A percentile compares a stretch with the other conserved stretches of the same genome.
These are phyloP conservation scores for Andrena fulva DNA, from an alignment of 2,888 invertebrate species.

Conservation along the genomic window DNA sequence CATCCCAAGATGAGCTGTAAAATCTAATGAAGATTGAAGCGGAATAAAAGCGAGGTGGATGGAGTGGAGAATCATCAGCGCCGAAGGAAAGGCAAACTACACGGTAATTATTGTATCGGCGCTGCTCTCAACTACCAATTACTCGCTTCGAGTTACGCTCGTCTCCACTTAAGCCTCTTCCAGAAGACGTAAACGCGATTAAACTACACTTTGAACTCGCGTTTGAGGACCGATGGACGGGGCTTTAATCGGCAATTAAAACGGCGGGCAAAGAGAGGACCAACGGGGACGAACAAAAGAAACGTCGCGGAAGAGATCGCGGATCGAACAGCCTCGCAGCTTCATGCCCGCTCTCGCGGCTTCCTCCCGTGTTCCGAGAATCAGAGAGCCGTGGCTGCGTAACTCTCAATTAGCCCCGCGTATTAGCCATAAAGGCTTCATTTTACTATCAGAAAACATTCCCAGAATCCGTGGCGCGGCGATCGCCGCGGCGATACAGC, in stretches of 20 bases:
- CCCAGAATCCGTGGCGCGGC: conserved; percentile 38
- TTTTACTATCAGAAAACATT: conserved; percentile 52
- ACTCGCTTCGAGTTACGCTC: not conserved
- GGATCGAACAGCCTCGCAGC: not conserved
- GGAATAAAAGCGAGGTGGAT: too few relatives aligned
- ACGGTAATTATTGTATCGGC: conserved; percentile 11
- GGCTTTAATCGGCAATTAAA: not conserved
- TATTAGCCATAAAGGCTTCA: conserved; percentile 54
- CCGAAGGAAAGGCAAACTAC: conserved; percentile 5
- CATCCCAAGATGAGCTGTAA: too few relatives aligned
- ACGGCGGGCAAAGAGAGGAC: too few relatives aligned
- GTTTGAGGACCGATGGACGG: not conserved
- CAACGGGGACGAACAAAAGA: not conserved
- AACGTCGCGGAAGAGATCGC: not conserved
- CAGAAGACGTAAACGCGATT: conserved; percentile 20
- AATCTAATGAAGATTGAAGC: too few relatives aligned
- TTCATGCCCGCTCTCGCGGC: conserved; percentile 40
- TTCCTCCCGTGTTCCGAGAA: conserved; percentile 42
- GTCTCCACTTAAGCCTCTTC: not conserved
- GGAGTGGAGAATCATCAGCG: too few relatives aligned
- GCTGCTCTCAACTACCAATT: conserved; percentile 16
- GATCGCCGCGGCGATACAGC: conserved; percentile 31
- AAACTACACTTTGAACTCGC: not conserved
- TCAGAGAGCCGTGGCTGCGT: not conserved
- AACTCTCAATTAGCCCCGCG: conserved; percentile 20